These are phyloP conservation scores for Hyposoter dolosus DNA, from an alignment of 2,888 invertebrate genomes.

Conservation along the genomic window DNA sequence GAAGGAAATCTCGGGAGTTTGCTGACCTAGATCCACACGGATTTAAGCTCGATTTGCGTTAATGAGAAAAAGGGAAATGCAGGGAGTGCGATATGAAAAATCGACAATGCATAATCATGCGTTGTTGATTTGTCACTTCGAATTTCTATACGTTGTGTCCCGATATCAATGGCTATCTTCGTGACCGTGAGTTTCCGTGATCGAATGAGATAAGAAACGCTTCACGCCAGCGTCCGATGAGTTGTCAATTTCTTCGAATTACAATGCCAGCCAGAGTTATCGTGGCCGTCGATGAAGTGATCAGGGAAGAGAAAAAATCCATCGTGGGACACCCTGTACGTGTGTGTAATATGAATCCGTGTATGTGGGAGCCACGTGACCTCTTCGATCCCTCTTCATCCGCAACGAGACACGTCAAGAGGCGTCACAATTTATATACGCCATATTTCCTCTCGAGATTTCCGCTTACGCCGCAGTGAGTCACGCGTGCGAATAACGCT, in stretches of 20 bases:
- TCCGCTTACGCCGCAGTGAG: constrained; percentile 66
- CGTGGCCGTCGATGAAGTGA: not conserved
- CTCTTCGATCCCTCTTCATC: constrained; percentile 21
- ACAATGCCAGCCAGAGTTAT: not conserved
- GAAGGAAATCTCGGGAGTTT: constrained; percentile 49
- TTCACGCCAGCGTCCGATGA: not conserved
- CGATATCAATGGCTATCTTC: not conserved
- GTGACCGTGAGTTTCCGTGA: not conserved
- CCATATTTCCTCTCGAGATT: constrained; percentile 60
- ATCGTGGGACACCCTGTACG: constrained; percentile 5
- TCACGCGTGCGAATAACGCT: constrained; percentile 60
- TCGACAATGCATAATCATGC: not conserved
- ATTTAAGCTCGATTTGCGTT: constrained; percentile 31
- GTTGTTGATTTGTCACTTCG: too few species aligned
- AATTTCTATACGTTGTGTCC: not conserved
- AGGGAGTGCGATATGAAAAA: not conserved
- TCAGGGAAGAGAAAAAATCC: not conserved
- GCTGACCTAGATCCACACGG: constrained; percentile 1
- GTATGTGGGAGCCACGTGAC: constrained; percentile 2
- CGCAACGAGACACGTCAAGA: constrained; percentile 39
- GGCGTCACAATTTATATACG: constrained; percentile 66
- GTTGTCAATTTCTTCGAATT: not conserved
- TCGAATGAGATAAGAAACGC: not conserved
- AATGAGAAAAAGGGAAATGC: not conserved
- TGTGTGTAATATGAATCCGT: not conserved